These are phyloP conservation scores for Anorthoa munda DNA, from an alignment of 2,888 invertebrate genomes.

Conservation along the genomic window DNA sequence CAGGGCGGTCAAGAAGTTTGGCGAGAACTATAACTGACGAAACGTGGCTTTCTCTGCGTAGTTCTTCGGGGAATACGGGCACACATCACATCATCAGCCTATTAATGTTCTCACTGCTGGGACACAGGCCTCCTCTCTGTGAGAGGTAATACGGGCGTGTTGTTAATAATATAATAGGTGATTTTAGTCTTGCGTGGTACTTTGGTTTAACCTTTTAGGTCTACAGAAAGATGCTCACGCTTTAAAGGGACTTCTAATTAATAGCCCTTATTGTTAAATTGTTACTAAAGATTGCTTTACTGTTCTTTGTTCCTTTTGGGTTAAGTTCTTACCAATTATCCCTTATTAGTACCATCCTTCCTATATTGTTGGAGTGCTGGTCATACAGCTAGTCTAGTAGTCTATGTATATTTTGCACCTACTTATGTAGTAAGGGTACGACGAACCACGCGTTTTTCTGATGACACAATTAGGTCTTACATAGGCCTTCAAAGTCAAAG, in stretches of 20 bases:
- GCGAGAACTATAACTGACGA: background rate
- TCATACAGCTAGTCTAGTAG: too few relatives aligned
- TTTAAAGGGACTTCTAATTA: slow-evolving; percentile 26
- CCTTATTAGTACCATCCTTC: slow-evolving; percentile 6
- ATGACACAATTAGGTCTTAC: too few relatives aligned
- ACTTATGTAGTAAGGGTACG: too few relatives aligned
- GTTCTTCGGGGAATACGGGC: too few relatives aligned
- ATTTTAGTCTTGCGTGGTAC: background rate
- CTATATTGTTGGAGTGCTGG: background rate
- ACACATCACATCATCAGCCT: too few relatives aligned
- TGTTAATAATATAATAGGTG: background rate
- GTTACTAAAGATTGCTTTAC: background rate
- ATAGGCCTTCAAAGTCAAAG: too few relatives aligned
- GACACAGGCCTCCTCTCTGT: too few relatives aligned
- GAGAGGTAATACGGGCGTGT: too few relatives aligned
- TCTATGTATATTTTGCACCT: background rate
- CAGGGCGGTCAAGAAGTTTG: too few relatives aligned
- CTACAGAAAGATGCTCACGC: slow-evolving; percentile 1
- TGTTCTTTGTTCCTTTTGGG: slow-evolving; percentile 23
- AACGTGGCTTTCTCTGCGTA: background rate
- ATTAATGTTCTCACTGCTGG: too few relatives aligned
- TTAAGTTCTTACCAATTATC: slow-evolving; percentile 23
- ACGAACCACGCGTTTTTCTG: too few relatives aligned
- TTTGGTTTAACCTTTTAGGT: background rate
- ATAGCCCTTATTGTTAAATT: slow-evolving; percentile 18